A percentile compares a stretch with the other conserved stretches of the same genome.
These are phyloP conservation scores for Platysternon megacephalum DNA, from an alignment of 2,113 vertebrate genomes.

Conservation along the genomic window DNA sequence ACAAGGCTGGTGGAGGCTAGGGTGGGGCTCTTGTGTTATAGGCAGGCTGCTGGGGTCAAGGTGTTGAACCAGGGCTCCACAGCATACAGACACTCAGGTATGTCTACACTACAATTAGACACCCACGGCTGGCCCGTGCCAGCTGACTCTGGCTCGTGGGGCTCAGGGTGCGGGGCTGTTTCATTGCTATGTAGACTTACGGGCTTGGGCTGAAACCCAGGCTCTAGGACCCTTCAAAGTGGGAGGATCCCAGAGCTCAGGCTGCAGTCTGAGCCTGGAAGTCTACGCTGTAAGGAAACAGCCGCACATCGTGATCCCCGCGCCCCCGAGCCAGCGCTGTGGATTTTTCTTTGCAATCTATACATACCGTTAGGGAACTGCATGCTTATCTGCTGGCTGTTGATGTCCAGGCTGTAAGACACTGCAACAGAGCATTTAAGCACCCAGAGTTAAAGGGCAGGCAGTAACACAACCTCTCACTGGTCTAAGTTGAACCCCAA, in stretches of 20 bases:
- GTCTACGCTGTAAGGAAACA: neutral
- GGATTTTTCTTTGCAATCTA: neutral
- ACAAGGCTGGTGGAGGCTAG: neutral
- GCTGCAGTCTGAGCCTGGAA: neutral
- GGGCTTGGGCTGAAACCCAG: too few species aligned
- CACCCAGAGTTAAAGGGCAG: neutral
- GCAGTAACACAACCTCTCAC: neutral
- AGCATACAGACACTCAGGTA: neutral
- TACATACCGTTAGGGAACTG: neutral
- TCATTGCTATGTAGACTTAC: neutral
- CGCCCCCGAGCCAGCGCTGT: neutral
- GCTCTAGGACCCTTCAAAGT: neutral
- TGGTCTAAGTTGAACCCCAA: neutral
- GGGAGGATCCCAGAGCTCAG: neutral
- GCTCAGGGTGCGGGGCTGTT: neutral
- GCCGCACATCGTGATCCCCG: neutral
- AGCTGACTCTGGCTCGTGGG: neutral
- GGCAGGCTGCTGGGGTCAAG: neutral
- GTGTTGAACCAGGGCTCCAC: neutral
- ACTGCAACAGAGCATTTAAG: neutral
- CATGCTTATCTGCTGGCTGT: neutral
- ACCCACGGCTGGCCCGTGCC: neutral
- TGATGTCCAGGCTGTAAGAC: neutral
- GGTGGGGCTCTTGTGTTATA: neutral
- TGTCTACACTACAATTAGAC: neutral